Percentiles rank a stretch among this genome's conserved stretches.
Evolutionary conservation across 1,140 invertebrate genomes (phyloP).

Genomic region (Maniola jurtina): DNA sequence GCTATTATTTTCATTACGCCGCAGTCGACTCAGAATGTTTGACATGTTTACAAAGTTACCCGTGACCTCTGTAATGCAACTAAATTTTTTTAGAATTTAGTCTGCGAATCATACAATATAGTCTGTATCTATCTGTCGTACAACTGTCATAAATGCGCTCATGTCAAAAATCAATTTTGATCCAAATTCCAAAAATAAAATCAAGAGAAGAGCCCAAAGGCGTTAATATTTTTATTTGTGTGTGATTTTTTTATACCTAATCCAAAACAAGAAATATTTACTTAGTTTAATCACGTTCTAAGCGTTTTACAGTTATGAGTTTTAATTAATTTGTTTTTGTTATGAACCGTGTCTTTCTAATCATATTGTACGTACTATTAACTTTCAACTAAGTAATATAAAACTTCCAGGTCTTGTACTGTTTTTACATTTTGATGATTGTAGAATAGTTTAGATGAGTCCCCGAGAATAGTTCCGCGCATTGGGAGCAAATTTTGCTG

Average conservation of each 20-base stretch:
- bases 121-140: no score
- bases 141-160: no score
- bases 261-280: conserved; percentile 8
- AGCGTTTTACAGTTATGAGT: no score
- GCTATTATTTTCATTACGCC: no score
- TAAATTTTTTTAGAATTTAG: no score
- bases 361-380: neutral
- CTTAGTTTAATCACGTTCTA: no score
- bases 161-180: no score
- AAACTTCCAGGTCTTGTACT: conserved; percentile 2
- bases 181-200: neutral
- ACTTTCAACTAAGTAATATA: neutral
- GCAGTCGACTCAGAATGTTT: no score
- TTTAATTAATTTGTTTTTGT: neutral
- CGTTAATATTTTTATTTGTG: conserved; percentile 16
- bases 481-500: neutral
- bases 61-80: no score
- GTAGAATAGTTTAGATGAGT: neutral
- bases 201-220: neutral
- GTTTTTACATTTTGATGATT: neutral
- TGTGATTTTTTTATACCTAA: conserved; percentile 11
- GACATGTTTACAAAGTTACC: no score
- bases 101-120: no score
- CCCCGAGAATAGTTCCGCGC: neutral
- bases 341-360: neutral